Percentiles rank a stretch among this genome's conserved stretches.
Evolutionary conservation across 2,797 vertebrate genomes (phyloP).

Genomic region (Pygocentrus nattereri): DNA sequence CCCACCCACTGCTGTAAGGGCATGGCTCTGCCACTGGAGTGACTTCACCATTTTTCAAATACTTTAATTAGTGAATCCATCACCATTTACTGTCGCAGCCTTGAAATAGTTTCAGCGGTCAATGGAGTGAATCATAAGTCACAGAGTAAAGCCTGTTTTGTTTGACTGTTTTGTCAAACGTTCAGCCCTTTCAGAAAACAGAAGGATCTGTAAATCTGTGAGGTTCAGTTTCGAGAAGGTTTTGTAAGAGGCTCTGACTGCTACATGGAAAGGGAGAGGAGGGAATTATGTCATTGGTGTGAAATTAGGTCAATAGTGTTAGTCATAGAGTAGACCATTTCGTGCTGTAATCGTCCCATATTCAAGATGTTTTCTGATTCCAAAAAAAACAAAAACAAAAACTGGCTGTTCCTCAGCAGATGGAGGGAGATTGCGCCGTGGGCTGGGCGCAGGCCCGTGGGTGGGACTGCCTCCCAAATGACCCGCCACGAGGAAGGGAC

Average conservation of each 20-base stretch:
- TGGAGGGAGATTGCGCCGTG: conserved; percentile 29
- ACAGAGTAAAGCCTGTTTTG: background rate
- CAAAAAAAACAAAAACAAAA: background rate
- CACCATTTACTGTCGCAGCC: too few relatives aligned
- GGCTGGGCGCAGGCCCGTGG: conserved; percentile 8
- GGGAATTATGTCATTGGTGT: conserved; percentile 50
- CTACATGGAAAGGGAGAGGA: conserved; percentile 24
- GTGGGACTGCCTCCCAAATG: conserved; percentile 12
- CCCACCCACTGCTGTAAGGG: too few relatives aligned
- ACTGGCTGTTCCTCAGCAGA: conserved; percentile 40
- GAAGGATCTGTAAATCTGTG: background rate
- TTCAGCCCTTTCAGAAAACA: background rate
- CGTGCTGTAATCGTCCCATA: conserved; percentile 18
- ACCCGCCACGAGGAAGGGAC: conserved; percentile 12
- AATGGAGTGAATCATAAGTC: background rate
- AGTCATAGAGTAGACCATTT: conserved; percentile 16
- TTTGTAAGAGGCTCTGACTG: conserved; percentile 33
- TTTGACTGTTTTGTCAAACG: background rate
- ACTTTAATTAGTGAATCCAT: too few relatives aligned
- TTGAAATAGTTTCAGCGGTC: background rate
- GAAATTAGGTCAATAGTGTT: conserved; percentile 48
- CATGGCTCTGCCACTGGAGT: too few relatives aligned
- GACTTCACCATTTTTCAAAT: too few relatives aligned
- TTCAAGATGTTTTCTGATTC: conserved; percentile 43
- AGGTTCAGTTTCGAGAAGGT: background rate